Percentiles rank a stretch among this genome's conserved stretches.
These are phyloP conservation scores for Zootermopsis nevadensis DNA, from an alignment of 2,888 invertebrate genomes.

Conservation along the genomic window DNA sequence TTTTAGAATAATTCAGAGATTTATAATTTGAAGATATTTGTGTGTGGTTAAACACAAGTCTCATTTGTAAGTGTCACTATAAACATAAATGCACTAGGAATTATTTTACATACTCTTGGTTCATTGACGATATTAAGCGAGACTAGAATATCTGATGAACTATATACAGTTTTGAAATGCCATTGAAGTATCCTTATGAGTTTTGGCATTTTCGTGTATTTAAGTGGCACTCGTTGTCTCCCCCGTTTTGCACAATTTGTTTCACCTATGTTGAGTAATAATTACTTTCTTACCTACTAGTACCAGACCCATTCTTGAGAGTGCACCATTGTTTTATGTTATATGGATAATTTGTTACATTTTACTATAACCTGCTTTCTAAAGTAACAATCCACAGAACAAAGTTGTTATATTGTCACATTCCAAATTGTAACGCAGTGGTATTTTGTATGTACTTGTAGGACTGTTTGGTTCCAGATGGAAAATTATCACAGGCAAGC, in stretches of 20 bases:
- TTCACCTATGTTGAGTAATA: not conserved
- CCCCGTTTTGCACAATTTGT: not conserved
- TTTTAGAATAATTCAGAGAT: too few species aligned
- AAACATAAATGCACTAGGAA: too few species aligned
- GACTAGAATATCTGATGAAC: too few species aligned
- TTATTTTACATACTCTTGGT: too few species aligned
- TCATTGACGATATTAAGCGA: too few species aligned
- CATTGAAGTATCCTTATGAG: too few species aligned
- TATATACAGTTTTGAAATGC: too few species aligned
- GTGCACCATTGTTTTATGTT: constrained; percentile 31
- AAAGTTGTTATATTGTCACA: not conserved
- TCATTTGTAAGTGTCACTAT: too few species aligned
- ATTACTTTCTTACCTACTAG: not conserved
- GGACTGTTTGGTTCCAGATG: constrained; percentile 55
- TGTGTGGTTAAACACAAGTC: too few species aligned
- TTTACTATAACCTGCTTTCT: constrained; percentile 7
- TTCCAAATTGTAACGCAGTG: constrained; percentile 45
- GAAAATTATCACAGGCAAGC: constrained; percentile 55
- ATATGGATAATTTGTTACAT: constrained; percentile 6
- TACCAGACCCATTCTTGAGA: not conserved
- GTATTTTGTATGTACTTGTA: constrained; percentile 53
- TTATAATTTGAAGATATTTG: too few species aligned
- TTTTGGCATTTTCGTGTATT: too few species aligned
- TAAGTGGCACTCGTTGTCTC: not conserved
- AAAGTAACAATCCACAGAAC: not conserved